Evolutionary conservation across 2,113 vertebrate species (phyloP).

Genomic region (Ceyx margarethae): DNA sequence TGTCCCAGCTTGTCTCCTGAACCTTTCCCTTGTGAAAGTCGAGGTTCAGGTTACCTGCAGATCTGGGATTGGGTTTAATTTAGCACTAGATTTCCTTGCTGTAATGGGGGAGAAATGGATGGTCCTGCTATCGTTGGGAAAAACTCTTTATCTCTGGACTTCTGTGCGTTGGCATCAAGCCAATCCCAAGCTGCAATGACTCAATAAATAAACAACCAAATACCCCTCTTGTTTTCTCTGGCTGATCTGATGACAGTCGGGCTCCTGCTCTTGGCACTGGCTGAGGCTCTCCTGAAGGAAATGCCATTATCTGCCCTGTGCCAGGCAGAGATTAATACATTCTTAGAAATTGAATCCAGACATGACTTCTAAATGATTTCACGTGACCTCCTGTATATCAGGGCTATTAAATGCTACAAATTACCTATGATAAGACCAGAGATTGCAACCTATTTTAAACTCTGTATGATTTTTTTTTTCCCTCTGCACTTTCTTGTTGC

Average conservation of each 20-base stretch:
- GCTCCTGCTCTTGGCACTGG: conserved; percentile 42
- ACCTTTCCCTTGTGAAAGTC: conserved; percentile 12
- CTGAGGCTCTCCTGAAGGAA: conserved; percentile 23
- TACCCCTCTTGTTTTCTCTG: conserved; percentile 49
- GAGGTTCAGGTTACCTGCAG: conserved; percentile 36
- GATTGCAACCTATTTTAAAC: conserved; percentile 50
- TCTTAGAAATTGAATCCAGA: conserved; percentile 63
- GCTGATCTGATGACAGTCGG: conserved; percentile 49
- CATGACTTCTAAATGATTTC: conserved; percentile 58
- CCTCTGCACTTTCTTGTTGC: background rate
- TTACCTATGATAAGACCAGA: conserved; percentile 51
- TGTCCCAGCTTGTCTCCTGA: conserved; percentile 52
- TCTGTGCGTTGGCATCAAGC: conserved; percentile 38
- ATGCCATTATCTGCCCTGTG: conserved; percentile 57
- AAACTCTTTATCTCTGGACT: conserved; percentile 40
- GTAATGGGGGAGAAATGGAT: background rate
- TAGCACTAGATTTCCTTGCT: background rate
- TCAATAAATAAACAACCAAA: conserved; percentile 67
- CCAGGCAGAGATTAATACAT: conserved; percentile 67
- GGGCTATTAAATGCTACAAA: conserved; percentile 62
- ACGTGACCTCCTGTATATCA: conserved; percentile 56
- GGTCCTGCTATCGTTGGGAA: background rate
- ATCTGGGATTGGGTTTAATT: conserved; percentile 8
- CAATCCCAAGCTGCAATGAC: conserved; percentile 40
- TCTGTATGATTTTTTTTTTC: background rate